Evolutionary conservation across 1,140 invertebrate genomes (phyloP).

Genomic region (Aporrectodea caliginosa): DNA sequence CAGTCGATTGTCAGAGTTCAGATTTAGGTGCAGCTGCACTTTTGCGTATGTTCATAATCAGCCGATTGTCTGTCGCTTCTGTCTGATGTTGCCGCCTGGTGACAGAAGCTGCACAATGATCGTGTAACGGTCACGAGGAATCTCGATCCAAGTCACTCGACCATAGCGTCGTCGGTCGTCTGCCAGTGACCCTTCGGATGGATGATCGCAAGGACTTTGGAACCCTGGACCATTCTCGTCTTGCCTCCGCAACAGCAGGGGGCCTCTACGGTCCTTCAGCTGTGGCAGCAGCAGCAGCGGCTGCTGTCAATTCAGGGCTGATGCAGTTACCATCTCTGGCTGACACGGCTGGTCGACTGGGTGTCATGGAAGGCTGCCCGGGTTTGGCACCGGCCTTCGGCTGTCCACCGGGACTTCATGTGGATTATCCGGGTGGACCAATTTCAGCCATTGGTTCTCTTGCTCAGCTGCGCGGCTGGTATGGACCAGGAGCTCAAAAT

Average conservation of each 20-base stretch:
- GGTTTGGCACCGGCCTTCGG: neutral
- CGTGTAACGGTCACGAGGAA: too few relatives aligned
- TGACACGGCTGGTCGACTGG: neutral
- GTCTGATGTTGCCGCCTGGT: too few relatives aligned
- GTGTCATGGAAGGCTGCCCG: neutral
- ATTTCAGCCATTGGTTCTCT: neutral
- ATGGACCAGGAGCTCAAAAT: neutral
- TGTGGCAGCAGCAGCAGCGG: too few relatives aligned
- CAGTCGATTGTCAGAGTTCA: too few relatives aligned
- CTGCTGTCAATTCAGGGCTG: neutral
- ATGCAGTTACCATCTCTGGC: neutral
- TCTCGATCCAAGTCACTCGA: too few relatives aligned
- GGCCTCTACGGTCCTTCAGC: neutral
- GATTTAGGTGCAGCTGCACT: too few relatives aligned
- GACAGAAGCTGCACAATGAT: too few relatives aligned
- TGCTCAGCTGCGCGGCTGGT: neutral
- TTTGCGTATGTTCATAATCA: too few relatives aligned
- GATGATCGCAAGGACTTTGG: neutral
- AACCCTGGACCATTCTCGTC: neutral
- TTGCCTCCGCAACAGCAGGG: neutral
- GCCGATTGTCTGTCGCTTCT: too few relatives aligned
- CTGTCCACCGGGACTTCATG: neutral
- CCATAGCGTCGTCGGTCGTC: too few relatives aligned
- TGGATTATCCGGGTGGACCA: too few relatives aligned
- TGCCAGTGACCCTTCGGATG: neutral